Percentiles rank a stretch among this genome's conserved stretches.
Conservation (phyloP, 2,888 invertebrate genomes). For the Synanthedon tipuliformis region DNA sequence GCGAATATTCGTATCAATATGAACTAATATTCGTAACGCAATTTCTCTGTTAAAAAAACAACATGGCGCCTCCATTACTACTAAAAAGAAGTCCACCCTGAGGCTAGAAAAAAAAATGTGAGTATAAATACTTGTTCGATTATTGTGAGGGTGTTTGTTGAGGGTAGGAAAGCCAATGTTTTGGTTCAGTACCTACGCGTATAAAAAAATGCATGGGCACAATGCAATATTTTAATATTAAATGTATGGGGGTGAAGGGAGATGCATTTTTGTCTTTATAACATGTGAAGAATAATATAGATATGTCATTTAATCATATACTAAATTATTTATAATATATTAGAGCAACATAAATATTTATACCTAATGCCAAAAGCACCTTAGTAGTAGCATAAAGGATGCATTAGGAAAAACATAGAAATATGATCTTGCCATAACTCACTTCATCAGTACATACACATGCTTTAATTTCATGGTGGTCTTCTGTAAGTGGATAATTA, state of each 20-base stretch:
- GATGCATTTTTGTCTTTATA: slow-evolving; percentile 33
- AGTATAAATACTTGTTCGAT: slow-evolving; percentile 63
- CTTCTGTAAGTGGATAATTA: too few species aligned
- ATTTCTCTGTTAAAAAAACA: slow-evolving; percentile 5
- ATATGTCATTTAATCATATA: slow-evolving; percentile 4
- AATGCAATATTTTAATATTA: slow-evolving; percentile 69
- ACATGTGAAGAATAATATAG: slow-evolving; percentile 30
- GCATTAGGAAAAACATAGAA: too few species aligned
- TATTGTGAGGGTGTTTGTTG: slow-evolving; percentile 47
- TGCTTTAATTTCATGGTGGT: too few species aligned
- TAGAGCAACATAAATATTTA: too few species aligned
- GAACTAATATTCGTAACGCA: background rate
- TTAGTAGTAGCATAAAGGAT: too few species aligned
- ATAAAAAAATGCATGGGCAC: slow-evolving; percentile 62
- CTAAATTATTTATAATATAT: too few species aligned
- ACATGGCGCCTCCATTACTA: slow-evolving; percentile 19
- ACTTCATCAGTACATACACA: too few species aligned
- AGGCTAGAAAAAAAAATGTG: slow-evolving; percentile 36
- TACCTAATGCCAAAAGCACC: too few species aligned
- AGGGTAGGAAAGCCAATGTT: slow-evolving; percentile 56
- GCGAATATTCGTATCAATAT: too few species aligned
- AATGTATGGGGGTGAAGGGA: slow-evolving; percentile 52
- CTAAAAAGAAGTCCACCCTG: slow-evolving; percentile 41
- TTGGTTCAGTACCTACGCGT: slow-evolving; percentile 34
- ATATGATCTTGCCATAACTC: too few species aligned